These are phyloP conservation scores for Glaucidium brasilianum DNA, from an alignment of 2,113 vertebrate genomes.

Conservation along the genomic window DNA sequence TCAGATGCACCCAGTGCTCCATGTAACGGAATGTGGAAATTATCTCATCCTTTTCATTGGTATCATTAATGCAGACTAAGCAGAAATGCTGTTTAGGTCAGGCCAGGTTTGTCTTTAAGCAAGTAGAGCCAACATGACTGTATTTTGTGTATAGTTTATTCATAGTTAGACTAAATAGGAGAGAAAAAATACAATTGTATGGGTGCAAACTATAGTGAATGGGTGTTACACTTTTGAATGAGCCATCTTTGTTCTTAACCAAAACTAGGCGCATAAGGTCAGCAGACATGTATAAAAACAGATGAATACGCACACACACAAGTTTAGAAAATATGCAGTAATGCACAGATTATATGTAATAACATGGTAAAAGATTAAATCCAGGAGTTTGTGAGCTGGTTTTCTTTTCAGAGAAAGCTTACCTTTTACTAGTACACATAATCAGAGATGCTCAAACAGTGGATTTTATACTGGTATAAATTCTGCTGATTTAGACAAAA, in stretches of 20 bases:
- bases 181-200: background rate
- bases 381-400: background rate
- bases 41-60: background rate
- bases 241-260: background rate
- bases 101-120: background rate
- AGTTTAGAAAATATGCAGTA: background rate
- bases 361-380: accelerated
- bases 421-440: background rate
- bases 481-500: background rate
- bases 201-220: accelerated
- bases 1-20: accelerated
- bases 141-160: background rate
- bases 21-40: accelerated
- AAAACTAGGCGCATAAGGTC: background rate
- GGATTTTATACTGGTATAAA: background rate
- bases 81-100: background rate
- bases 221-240: background rate
- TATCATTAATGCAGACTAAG: background rate
- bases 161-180: background rate
- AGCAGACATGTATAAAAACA: background rate
- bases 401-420: background rate
- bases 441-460: background rate
- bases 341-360: background rate
- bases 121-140: background rate
- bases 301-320: accelerated